These are phyloP conservation scores for Nomada goodeniana DNA, from an alignment of 2,888 invertebrate genomes.

Conservation along the genomic window DNA sequence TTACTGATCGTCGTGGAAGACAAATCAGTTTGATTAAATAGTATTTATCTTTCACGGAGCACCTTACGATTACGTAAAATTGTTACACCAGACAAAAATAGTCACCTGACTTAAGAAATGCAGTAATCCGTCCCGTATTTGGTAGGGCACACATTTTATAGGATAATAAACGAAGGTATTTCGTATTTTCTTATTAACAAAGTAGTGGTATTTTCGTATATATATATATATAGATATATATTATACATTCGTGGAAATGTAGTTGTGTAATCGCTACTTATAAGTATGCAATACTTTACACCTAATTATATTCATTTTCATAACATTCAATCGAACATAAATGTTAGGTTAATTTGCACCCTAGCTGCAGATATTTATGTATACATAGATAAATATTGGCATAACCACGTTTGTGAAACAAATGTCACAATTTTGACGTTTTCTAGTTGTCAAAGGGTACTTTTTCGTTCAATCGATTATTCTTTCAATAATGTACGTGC, in stretches of 20 bases:
- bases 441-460: background rate
- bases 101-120: conserved; percentile 69
- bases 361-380: background rate
- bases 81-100: conserved; percentile 78
- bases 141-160: conserved; percentile 16
- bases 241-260: conserved; percentile 24
- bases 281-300: conserved; percentile 15
- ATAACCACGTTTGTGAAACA: conserved; percentile 36
- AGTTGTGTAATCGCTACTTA: conserved; percentile 72
- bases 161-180: too few relatives aligned
- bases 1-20: background rate
- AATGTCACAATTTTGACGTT: conserved; percentile 64
- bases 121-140: conserved; percentile 29
- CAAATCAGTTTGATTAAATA: background rate
- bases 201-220: conserved; percentile 8
- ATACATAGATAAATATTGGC: conserved; percentile 5
- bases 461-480: background rate
- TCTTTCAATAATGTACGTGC: background rate
- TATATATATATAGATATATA: conserved; percentile 39
- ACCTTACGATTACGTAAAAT: conserved; percentile 77
- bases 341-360: background rate
- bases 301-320: conserved; percentile 7
- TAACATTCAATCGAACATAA: background rate
- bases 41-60: background rate
- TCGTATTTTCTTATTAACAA: background rate